Evolutionary conservation across 2,888 invertebrate species (phyloP).

Genomic region (Pristionchus mayeri): DNA sequence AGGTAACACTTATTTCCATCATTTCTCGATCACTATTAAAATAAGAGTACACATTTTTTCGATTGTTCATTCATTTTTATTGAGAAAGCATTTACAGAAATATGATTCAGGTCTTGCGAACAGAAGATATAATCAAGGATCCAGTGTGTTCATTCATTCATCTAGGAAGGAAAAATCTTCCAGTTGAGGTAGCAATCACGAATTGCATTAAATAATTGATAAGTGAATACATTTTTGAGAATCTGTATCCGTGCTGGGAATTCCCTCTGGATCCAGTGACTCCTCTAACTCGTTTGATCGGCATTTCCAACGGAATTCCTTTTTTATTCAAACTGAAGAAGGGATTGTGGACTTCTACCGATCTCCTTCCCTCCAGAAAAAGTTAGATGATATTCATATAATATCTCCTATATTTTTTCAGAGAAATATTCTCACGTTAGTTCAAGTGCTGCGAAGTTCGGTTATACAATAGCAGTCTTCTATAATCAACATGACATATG

Average conservation of each 20-base stretch:
- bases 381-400: not conserved
- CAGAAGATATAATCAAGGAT: not conserved
- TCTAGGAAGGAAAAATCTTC: not conserved
- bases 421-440: not conserved
- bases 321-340: not conserved
- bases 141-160: not conserved
- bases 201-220: too few relatives aligned
- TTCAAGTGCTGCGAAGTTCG: not conserved
- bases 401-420: not conserved
- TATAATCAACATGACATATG: not conserved
- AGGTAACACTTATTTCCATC: not conserved
- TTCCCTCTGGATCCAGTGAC: not conserved
- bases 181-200: not conserved
- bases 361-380: not conserved
- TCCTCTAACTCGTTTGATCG: not conserved
- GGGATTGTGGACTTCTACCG: not conserved
- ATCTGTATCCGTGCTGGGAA: not conserved
- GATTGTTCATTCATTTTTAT: too few relatives aligned
- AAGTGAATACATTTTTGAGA: not conserved
- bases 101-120: not conserved
- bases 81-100: too few relatives aligned
- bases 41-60: too few relatives aligned
- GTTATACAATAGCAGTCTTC: not conserved
- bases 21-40: not conserved
- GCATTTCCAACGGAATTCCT: not conserved